These are phyloP conservation scores for Otolemur garnettii DNA, from an alignment of 2,113 vertebrate genomes.

Conservation along the genomic window DNA sequence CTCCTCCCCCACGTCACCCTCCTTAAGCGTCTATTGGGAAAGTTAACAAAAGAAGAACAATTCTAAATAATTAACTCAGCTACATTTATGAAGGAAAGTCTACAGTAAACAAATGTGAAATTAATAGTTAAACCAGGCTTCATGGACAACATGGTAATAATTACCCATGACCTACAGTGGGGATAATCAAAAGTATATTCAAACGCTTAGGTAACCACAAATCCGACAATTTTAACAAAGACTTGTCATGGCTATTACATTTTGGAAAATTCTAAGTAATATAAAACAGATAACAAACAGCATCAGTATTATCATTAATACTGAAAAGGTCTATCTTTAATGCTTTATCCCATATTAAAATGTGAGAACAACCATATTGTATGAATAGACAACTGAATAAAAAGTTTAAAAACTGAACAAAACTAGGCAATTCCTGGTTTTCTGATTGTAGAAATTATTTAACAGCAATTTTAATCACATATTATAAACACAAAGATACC, in stretches of 20 bases:
- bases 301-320: constrained; percentile 12
- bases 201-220: constrained; percentile 1
- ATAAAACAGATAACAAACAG: neutral
- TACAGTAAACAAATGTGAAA: neutral
- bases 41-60: constrained; percentile 49
- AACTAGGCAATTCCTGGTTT: neutral
- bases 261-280: neutral
- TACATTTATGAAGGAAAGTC: constrained; percentile 26
- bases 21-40: neutral
- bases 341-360: neutral
- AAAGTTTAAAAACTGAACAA: constrained; percentile 2
- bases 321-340: constrained; percentile 11
- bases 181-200: constrained; percentile 14
- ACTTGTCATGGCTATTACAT: neutral
- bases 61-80: neutral
- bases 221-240: neutral
- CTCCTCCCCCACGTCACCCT: neutral
- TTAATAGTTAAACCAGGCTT: constrained; percentile 33
- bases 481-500: neutral
- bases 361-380: neutral
- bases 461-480: constrained; percentile 9
- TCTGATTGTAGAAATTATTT: neutral
- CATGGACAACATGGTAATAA: neutral
- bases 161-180: neutral
- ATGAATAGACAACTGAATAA: neutral